A percentile compares a stretch with the other conserved stretches of the same genome.
These are phyloP conservation scores for Pipistrellus pygmaeus DNA, from an alignment of 2,797 vertebrate genomes.

Conservation along the genomic window DNA sequence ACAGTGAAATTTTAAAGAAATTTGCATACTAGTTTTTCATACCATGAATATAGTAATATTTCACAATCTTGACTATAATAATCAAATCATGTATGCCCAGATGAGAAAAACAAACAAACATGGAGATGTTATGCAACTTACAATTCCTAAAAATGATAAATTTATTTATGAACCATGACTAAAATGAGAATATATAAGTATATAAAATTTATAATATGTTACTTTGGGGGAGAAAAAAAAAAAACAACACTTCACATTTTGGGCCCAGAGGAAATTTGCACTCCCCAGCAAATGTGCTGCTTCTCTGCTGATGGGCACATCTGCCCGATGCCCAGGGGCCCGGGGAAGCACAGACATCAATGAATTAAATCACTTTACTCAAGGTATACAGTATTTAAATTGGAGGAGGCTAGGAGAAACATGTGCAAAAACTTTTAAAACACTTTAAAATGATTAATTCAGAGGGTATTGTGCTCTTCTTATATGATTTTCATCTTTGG, in stretches of 20 bases:
- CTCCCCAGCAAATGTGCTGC: background rate
- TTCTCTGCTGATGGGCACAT: background rate
- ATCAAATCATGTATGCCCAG: background rate
- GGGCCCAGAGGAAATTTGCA: background rate
- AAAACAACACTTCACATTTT: background rate
- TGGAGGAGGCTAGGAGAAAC: background rate
- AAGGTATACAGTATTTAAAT: background rate
- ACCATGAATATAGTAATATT: background rate
- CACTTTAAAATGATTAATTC: background rate
- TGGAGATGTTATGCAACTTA: background rate
- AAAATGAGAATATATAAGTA: background rate
- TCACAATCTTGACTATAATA: slow-evolving; percentile 1
- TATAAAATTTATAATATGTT: background rate
- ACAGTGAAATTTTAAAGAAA: background rate
- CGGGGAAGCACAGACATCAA: background rate
- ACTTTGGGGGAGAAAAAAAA: background rate
- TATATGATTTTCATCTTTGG: background rate
- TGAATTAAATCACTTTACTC: background rate
- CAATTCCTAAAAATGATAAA: background rate
- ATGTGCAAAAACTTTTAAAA: background rate
- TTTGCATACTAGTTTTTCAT: background rate
- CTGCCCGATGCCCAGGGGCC: background rate
- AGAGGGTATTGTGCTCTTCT: background rate
- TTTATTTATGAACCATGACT: background rate
- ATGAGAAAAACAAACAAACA: background rate